Base-by-base conservation (phyloP, 37 sponge, comb jelly and placozoan genomes). In the Chondrilla cf. caribensis region DNA sequence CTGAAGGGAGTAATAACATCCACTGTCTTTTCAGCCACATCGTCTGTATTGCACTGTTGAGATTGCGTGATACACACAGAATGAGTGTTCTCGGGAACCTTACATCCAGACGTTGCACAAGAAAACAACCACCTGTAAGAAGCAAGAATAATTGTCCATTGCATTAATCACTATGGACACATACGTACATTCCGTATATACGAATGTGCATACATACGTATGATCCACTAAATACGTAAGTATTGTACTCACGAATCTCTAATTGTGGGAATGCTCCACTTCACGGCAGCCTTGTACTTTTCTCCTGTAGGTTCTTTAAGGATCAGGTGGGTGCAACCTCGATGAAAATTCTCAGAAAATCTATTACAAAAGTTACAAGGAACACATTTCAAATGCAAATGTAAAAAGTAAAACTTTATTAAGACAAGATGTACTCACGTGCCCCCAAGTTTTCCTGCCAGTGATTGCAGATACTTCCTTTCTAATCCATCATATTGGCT, bases 181-280 rank as follows among this genome's bases (percentile, higher is more conserved):
- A 19, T 7, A 62, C 8, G 15, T 62, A 26, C 25, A 22, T 6
- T 3, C 17, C 2, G 68, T 67, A 67, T 25, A 39, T 8, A 70
- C 38, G 21, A 42, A 40, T 73, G 24, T 73, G 21, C 44, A 17
- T 6, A 15, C 43, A n/a, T 39, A 9, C 4, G 19, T 37, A 32
- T 21, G 33, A 25, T 55, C 17, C 17, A 55, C 17, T 55, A 17
- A 55, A 55, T 19, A 55, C 17, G 17, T 19, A 55, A 11, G 17
- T 11, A 17, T 19, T 37, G 22, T 5, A 58, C 80, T 62, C 37
- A 93, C 91, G 72, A 72, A 60, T 87, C 83, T 17, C 65, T 22
- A 38, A 95, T 94, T 58, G 94, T 82, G 7, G 88, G 90, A 9
- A 95, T 59, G 31, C 81, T 83, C 96, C 94, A 92, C 68, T 76